Evolutionary conservation across 2,888 invertebrate genomes (phyloP), one percentile per base, ranked within the genome.

Genomic region (Ormyrus pomaceus): DNA sequence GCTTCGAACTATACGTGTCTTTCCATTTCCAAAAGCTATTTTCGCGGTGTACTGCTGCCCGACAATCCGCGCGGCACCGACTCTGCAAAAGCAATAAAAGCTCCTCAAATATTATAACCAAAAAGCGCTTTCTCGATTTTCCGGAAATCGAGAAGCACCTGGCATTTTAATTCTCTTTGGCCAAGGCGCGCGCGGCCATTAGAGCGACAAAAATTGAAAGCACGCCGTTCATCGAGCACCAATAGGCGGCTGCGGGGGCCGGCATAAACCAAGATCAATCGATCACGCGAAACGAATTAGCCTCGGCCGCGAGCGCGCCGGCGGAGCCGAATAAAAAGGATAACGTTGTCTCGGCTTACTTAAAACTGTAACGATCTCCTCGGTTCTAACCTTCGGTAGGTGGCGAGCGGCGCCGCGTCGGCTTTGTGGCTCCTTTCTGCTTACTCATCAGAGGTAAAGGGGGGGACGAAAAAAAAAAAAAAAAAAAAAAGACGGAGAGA

Each of bases 401-500:
- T 6, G 7, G 58, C 59, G 51, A 61, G 51, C 34, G 19, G 61
- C 11, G 34, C 71, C 45, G 58, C 45, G 58, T 58, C 56, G 55
- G 55, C 62, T 73, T 73, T 73, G 62, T 68, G 53, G 9, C 48
- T 50, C 56, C 55, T 65, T 76, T 19, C 46, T 70, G 77, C 70
- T 77, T 70, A 77, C 70, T 77, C 77, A 70, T 64, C 51, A 45
- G 64, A 77, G 70, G 64, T 61, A 55, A 56, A 34, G 34, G 34
- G 34, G 34, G 34, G 34, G 34, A 19, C 19, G 2, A 19, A 19
- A 19, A 19, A 19, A 19, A 19, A 19, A 19, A 19, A 19, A 19
- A 19, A 19, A 19, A 19, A 19, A 19, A 19, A 2, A 19, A 64
- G 70, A 64, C 46, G 56, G 65, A 74, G 48, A 77, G 69, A 56